Base-by-base conservation (phyloP, 2,797 vertebrate species). In the Falco rusticolus region DNA sequence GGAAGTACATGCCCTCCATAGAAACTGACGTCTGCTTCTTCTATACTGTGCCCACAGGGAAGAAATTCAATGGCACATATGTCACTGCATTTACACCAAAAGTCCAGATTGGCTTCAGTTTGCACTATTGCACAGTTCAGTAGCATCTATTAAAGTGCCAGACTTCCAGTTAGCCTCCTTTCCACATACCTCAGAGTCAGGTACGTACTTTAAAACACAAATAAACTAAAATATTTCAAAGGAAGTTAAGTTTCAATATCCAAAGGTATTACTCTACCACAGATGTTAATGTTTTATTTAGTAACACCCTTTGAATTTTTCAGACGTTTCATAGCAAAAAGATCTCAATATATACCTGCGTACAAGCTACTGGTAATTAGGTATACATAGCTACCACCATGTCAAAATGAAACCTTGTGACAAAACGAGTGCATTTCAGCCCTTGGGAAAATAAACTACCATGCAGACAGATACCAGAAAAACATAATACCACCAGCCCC, bases 1-100 rank as follows among this genome's bases (percentile, higher is more conserved):
- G 59, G 53, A 34, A 71, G 10, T 10, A n/a, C 1, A 4, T 21
- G 1, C 48, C 50, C 25, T 20, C 21, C 26, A 1, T 3, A 16
- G 65, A 29, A 60, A 53, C 4, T 8, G 3, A 6, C 0, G 1
- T 28, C 28, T 28, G 31, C n/a, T 15, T 5, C 43, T 48, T 47
- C 56, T 69, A 60, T 34, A 54, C 43, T 31, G 48, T 3, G 15
- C 45, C 57, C 63, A 29, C 3, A 21, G 22, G 61, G 61, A 39
- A 70, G 75, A 60, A 19, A 59, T 33, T 48, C 61, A 24, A 9
- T 2, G 31, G 29, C 70, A 75, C 45, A 24, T 33, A 61, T 2
- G 11, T 26, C 61, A 37, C 61, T 7, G 26, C 33, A 21, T 71
- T 72, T 9, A 28, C 15, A 28, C 12, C 63, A 10, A 17, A 75